phyloP scores from a whole-genome alignment of 1,140 invertebrate genomes.

The Bursaphelenchus mucronatus region DNA sequence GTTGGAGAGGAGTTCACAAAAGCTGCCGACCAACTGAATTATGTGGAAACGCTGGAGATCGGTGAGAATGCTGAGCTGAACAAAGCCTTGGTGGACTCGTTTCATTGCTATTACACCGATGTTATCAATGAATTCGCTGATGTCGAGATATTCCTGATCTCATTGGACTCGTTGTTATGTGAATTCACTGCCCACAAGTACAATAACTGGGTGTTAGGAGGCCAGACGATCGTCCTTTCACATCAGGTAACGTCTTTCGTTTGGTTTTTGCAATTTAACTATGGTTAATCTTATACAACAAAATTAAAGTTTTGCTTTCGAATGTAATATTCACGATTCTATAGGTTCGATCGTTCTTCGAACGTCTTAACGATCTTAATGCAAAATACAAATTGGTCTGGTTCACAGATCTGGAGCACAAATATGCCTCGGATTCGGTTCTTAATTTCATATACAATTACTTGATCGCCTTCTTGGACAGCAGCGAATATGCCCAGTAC shows the following conservation, averaged over 20 bases:
- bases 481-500: slow-evolving; percentile 33
- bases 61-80: slow-evolving; percentile 6
- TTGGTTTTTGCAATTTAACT: background rate
- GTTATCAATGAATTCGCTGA: slow-evolving; percentile 59
- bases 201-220: slow-evolving; percentile 58
- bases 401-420: slow-evolving; percentile 48
- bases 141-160: slow-evolving; percentile 60
- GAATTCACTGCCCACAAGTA: slow-evolving; percentile 56
- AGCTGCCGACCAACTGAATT: slow-evolving; percentile 7
- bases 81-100: slow-evolving; percentile 20
- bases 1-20: slow-evolving; percentile 8
- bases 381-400: slow-evolving; percentile 57
- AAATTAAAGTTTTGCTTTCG: too few relatives aligned
- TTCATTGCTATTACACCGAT: slow-evolving; percentile 46
- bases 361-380: slow-evolving; percentile 47
- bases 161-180: slow-evolving; percentile 51
- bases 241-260: slow-evolving; percentile 36
- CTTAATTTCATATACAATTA: slow-evolving; percentile 51
- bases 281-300: background rate
- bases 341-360: slow-evolving; percentile 48
- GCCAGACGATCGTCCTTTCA: slow-evolving; percentile 54
- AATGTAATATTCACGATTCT: background rate
- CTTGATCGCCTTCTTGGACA: slow-evolving; percentile 32
- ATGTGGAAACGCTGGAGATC: slow-evolving; percentile 13
- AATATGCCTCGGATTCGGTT: slow-evolving; percentile 47